A percentile compares a stretch with the other conserved stretches of the same genome.
Evolutionary conservation across 2,888 invertebrate genomes (phyloP).

Genomic region (Cantharis flavilabris): DNA sequence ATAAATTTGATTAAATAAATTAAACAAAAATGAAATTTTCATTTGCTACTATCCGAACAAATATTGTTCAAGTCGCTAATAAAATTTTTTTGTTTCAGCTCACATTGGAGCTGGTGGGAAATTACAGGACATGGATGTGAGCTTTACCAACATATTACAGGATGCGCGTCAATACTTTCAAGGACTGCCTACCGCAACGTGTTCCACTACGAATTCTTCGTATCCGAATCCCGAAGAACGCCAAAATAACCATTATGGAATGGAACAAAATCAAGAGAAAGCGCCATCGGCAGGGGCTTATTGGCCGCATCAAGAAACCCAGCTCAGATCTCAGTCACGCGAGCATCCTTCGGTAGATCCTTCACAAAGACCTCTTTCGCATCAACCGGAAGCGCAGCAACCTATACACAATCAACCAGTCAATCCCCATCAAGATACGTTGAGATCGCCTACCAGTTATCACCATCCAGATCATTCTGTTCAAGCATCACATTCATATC

Average conservation of each 20-base stretch:
- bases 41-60: neutral
- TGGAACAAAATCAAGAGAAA: conserved; percentile 25
- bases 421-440: conserved; percentile 24
- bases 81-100: conserved; percentile 20
- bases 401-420: conserved; percentile 26
- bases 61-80: neutral
- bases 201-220: conserved; percentile 48
- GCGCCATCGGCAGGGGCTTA: conserved; percentile 23
- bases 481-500: conserved; percentile 49
- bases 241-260: conserved; percentile 15
- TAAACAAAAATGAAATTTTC: neutral
- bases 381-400: conserved; percentile 29
- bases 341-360: conserved; percentile 17
- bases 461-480: conserved; percentile 24
- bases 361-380: conserved; percentile 18
- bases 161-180: conserved; percentile 83
- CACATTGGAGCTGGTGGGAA: conserved; percentile 28
- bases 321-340: conserved; percentile 28
- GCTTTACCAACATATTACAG: conserved; percentile 80
- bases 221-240: conserved; percentile 29
- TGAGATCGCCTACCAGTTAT: conserved; percentile 20
- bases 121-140: conserved; percentile 73
- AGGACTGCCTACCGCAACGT: conserved; percentile 68
- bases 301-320: conserved; percentile 30
- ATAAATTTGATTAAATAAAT: neutral